Evolutionary conservation across 2,888 invertebrate genomes (phyloP).

Genomic region (Diachrysia chrysitis): DNA sequence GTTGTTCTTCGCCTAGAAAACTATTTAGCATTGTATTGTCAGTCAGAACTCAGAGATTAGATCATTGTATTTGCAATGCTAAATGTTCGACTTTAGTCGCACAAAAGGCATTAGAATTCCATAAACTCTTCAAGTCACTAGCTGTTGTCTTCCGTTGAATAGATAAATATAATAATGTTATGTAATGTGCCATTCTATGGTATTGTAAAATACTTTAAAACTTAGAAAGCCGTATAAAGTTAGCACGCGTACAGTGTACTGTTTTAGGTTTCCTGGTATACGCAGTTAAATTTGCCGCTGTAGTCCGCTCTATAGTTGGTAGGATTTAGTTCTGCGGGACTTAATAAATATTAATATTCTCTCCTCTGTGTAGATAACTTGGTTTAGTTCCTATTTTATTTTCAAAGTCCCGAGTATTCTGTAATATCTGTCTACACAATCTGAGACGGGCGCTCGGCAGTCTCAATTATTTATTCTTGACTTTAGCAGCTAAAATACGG

Average conservation of each 20-base stretch:
- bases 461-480: constrained; percentile 81
- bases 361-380: not conserved
- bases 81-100: constrained; percentile 64
- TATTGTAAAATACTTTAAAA: constrained; percentile 43
- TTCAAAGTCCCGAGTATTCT: constrained; percentile 32
- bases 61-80: constrained; percentile 70
- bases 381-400: constrained; percentile 17
- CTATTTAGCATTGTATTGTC: constrained; percentile 57
- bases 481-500: constrained; percentile 76
- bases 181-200: constrained; percentile 60
- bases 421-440: constrained; percentile 46
- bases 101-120: constrained; percentile 76
- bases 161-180: constrained; percentile 67
- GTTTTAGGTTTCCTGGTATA: constrained; percentile 4
- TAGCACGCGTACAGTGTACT: constrained; percentile 25
- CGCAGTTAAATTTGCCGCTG: not conserved
- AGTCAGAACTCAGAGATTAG: constrained; percentile 63
- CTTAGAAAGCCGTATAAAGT: constrained; percentile 43
- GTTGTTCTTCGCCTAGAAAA: constrained; percentile 55
- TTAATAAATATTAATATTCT: constrained; percentile 8
- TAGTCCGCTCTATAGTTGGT: not conserved
- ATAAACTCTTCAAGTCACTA: constrained; percentile 67
- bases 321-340: not conserved
- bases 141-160: constrained; percentile 69
- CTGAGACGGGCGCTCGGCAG: constrained; percentile 55